Percentiles rank a stretch among this genome's conserved stretches.
Conservation (phyloP, 23 tunicate genomes). For the Corella eumyota region DNA sequence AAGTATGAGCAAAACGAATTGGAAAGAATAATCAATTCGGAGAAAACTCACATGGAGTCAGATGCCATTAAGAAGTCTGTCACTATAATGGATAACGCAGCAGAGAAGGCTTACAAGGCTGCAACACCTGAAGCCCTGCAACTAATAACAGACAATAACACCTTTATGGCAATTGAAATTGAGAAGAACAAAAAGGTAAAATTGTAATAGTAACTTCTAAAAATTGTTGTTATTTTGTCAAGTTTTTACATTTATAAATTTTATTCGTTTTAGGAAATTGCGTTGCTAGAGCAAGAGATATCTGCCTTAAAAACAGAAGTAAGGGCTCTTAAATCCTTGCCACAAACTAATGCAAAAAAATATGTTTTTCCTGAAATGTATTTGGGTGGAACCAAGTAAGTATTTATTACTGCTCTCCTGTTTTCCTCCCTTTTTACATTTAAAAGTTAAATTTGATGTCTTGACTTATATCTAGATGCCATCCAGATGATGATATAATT, state of each 20-base stretch:
- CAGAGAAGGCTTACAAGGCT: slow-evolving; percentile 23
- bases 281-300: too few species aligned
- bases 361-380: slow-evolving; percentile 22
- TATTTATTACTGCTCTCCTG: too few species aligned
- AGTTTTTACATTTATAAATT: too few species aligned
- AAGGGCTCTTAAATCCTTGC: neutral
- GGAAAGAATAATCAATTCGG: slow-evolving; percentile 26
- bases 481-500: slow-evolving; percentile 52
- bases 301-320: slow-evolving; percentile 4
- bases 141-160: slow-evolving; percentile 15
- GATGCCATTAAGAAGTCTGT: slow-evolving; percentile 2
- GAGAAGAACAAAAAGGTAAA: slow-evolving; percentile 25
- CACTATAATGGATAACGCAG: slow-evolving; percentile 33
- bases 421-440: too few species aligned
- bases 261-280: too few species aligned
- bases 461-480: too few species aligned
- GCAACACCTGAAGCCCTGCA: slow-evolving; percentile 12
- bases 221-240: too few species aligned
- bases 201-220: too few species aligned
- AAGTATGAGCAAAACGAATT: slow-evolving; percentile 26
- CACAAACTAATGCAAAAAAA: slow-evolving; percentile 5
- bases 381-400: too few species aligned
- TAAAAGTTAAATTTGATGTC: too few species aligned
- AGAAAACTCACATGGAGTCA: slow-evolving; percentile 2
- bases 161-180: slow-evolving; percentile 29